Evolutionary conservation across 1,140 invertebrate genomes (phyloP).

Genomic region (Mercenaria mercenaria): DNA sequence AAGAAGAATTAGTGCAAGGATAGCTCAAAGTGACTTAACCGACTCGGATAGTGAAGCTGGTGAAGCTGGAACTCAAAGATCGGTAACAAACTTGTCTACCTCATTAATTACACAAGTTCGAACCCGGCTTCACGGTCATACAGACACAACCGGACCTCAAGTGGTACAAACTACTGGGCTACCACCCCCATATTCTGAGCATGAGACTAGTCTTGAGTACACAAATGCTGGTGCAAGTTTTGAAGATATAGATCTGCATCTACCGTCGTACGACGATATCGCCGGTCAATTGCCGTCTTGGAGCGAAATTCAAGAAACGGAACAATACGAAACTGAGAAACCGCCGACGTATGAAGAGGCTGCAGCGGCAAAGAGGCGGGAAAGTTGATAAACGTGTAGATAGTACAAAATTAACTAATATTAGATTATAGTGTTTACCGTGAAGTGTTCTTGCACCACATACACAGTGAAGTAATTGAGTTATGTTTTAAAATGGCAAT

Average conservation of each 20-base stretch:
- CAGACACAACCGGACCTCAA: background rate
- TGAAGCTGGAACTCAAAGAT: background rate
- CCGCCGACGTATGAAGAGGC: slow-evolving; percentile 66
- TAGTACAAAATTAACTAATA: too few relatives aligned
- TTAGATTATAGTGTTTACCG: too few relatives aligned
- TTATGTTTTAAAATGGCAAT: too few relatives aligned
- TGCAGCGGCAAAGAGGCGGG: background rate
- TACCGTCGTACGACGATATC: slow-evolving; percentile 11
- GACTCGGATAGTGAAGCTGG: background rate
- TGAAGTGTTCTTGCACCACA: too few relatives aligned
- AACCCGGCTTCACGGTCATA: background rate
- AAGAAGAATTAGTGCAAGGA: background rate
- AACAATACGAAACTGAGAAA: background rate
- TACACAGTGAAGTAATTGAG: too few relatives aligned
- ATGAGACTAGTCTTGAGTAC: background rate
- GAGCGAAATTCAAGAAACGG: background rate
- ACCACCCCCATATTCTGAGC: slow-evolving; percentile 15
- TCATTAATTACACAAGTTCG: slow-evolving; percentile 14
- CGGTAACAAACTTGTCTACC: background rate
- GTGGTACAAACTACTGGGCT: background rate
- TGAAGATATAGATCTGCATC: too few relatives aligned
- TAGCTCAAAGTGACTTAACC: background rate
- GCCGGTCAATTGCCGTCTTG: background rate
- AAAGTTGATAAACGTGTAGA: too few relatives aligned
- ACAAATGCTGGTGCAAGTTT: background rate